Conservation (phyloP, 1,140 invertebrate species). For the Leptestheria dahalacensis region DNA sequence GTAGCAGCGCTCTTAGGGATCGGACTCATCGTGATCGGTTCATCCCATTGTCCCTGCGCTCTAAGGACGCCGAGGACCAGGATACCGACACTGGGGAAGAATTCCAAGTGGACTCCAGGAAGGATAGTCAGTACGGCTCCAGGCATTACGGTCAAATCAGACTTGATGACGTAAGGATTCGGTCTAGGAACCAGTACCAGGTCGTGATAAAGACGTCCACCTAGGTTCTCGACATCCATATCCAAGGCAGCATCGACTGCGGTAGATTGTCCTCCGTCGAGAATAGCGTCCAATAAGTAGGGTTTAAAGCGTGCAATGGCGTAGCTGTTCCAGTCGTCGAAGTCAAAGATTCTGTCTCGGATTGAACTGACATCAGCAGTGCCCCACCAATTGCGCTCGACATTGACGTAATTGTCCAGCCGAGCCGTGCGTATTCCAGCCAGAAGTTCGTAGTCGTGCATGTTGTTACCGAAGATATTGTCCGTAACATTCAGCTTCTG, state of each 20-base stretch:
- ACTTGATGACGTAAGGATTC: conserved; percentile 64
- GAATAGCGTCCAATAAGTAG: conserved; percentile 58
- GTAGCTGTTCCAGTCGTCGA: conserved; percentile 99
- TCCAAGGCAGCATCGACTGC: conserved; percentile 35
- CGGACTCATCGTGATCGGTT: conserved; percentile 73
- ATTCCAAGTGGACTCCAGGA: conserved; percentile 82
- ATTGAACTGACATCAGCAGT: conserved; percentile 52
- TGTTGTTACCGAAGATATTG: conserved; percentile 74
- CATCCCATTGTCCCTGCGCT: conserved; percentile 58
- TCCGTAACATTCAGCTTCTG: conserved; percentile 81
- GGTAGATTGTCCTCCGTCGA: conserved; percentile 57
- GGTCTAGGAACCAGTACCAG: conserved; percentile 47
- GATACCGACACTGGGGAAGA: conserved; percentile 92
- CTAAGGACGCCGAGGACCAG: conserved; percentile 82
- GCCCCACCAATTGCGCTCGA: conserved; percentile 94
- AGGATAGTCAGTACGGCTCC: conserved; percentile 64
- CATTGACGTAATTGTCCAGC: conserved; percentile 72
- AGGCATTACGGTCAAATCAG: conserved; percentile 95
- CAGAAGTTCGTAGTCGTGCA: conserved; percentile 76
- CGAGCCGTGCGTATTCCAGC: conserved; percentile 80
- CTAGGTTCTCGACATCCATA: conserved; percentile 49
- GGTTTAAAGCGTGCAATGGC: conserved; percentile 79
- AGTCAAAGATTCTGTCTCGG: conserved; percentile 83
- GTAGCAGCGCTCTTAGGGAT: conserved; percentile 23
- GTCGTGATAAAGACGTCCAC: conserved; percentile 64